Conservation (phyloP, 2,113 vertebrate species). For the Calidris pygmaea region DNA sequence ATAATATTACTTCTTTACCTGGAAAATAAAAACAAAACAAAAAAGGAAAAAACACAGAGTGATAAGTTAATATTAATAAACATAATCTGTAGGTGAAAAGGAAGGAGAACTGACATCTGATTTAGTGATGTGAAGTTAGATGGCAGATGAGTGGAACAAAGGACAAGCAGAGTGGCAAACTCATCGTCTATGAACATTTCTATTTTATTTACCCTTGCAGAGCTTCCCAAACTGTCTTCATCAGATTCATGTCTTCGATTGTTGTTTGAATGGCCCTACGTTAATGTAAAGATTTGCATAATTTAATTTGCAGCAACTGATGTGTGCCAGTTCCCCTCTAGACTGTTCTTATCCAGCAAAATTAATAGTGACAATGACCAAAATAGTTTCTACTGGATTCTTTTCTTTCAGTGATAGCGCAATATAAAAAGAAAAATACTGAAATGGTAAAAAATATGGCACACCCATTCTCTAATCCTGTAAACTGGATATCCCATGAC, state of each 20-base stretch:
- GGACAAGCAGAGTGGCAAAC: not conserved
- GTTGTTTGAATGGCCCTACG: constrained; percentile 79
- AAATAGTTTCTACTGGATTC: not conserved
- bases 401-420: not conserved
- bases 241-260: constrained; percentile 87
- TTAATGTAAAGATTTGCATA: constrained; percentile 47
- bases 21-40: constrained; percentile 16
- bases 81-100: not conserved
- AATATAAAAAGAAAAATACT: not conserved
- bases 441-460: not conserved
- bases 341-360: not conserved
- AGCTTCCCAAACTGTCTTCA: constrained; percentile 93
- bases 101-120: not conserved
- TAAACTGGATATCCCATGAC: not conserved
- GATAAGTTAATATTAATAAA: not conserved
- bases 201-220: constrained; percentile 85
- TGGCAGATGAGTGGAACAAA: not conserved
- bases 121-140: not conserved
- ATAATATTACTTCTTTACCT: constrained; percentile 65
- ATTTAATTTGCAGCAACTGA: not conserved
- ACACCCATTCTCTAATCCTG: not conserved
- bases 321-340: not conserved
- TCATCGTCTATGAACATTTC: not conserved
- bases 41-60: not conserved
- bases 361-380: not conserved